Percentiles rank a stretch among this genome's conserved stretches.
Conservation (phyloP, 2,888 invertebrate genomes). For the Leptopterna dolabrata region DNA sequence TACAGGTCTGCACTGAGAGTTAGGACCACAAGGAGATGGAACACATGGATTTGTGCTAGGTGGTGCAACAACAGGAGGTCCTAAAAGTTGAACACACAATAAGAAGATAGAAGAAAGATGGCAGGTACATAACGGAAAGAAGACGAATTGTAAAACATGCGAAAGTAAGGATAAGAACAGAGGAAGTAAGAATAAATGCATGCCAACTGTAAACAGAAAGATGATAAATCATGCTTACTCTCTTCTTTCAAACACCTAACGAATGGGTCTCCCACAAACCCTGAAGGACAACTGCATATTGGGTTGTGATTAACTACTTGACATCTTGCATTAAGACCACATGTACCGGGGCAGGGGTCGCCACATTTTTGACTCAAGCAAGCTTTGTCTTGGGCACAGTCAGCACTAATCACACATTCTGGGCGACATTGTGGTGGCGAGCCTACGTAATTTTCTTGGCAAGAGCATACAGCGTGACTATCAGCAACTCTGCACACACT, state of each 20-base stretch:
- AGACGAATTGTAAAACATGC: background rate
- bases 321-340: constrained; percentile 84
- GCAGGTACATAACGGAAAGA: background rate
- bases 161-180: constrained; percentile 51
- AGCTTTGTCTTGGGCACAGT: constrained; percentile 83
- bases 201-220: background rate
- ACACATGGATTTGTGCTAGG: constrained; percentile 80
- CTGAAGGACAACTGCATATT: constrained; percentile 82
- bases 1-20: constrained; percentile 83
- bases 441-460: constrained; percentile 81
- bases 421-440: constrained; percentile 82
- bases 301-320: constrained; percentile 88
- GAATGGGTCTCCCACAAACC: constrained; percentile 85
- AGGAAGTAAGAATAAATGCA: constrained; percentile 18
- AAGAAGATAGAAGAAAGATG: background rate
- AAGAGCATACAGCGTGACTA: constrained; percentile 84
- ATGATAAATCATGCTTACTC: constrained; percentile 70
- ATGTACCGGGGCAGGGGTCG: constrained; percentile 86
- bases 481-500: constrained; percentile 78
- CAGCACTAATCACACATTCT: constrained; percentile 85
- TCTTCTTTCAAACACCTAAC: constrained; percentile 77
- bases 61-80: constrained; percentile 67
- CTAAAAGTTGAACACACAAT: constrained; percentile 67
- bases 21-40: constrained; percentile 86
- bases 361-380: constrained; percentile 84